Evolutionary conservation across 2,888 invertebrate species (phyloP).

Genomic region (Torymus texanus): DNA sequence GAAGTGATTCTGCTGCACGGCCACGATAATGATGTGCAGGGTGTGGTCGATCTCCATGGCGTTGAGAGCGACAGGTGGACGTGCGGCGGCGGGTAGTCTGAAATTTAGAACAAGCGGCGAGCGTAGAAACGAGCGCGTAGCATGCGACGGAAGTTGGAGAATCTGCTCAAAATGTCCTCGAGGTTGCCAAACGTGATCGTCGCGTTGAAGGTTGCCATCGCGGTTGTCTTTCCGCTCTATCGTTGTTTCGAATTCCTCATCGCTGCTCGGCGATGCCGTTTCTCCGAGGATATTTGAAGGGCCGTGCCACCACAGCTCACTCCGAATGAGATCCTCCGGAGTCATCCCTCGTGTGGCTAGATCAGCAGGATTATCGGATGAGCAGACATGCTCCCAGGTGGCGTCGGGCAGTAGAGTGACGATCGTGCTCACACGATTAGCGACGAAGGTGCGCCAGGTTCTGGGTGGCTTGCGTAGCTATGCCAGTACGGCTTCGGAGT

Average conservation of each 20-base stretch:
- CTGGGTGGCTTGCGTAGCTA: neutral
- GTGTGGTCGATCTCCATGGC: neutral
- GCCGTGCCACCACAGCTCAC: constrained; percentile 5
- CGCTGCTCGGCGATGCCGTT: neutral
- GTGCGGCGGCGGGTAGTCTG: neutral
- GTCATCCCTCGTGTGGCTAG: neutral
- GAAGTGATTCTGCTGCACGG: neutral
- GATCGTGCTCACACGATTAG: neutral
- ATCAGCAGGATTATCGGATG: neutral
- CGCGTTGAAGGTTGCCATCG: neutral
- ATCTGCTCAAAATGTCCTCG: neutral
- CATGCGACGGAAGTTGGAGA: neutral
- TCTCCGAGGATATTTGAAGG: neutral
- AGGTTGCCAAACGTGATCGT: neutral
- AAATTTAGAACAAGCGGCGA: neutral
- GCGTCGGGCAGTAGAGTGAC: no score
- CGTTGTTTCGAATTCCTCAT: neutral
- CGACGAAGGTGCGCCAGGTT: constrained; percentile 3
- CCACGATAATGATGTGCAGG: neutral
- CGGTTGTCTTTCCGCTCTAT: neutral
- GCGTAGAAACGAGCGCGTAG: neutral
- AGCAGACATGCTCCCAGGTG: neutral
- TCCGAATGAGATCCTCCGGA: neutral
- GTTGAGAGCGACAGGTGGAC: neutral
- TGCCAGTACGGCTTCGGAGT: constrained; percentile 3